phyloP scores from a whole-genome alignment of 2,113 vertebrate genomes.

The Ursus arctos region DNA sequence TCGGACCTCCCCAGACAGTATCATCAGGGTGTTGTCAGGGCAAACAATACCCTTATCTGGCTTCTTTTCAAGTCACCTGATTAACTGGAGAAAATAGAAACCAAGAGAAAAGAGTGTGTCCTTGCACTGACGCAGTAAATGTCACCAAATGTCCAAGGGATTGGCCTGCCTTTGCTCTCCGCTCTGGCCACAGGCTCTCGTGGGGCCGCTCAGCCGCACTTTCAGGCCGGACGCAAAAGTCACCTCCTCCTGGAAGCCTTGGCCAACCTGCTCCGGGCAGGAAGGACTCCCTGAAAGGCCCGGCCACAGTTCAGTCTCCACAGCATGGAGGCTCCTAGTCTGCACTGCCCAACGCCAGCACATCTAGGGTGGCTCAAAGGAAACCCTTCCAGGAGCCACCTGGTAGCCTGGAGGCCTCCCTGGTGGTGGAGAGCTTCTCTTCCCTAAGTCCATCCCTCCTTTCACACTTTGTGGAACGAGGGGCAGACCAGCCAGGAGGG shows the following conservation, averaged over 20 bases:
- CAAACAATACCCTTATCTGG: constrained; percentile 96
- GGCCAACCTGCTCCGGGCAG: neutral
- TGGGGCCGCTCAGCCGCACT: neutral
- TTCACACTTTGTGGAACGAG: neutral
- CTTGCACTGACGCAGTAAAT: constrained; percentile 92
- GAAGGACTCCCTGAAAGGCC: neutral
- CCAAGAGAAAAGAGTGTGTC: constrained; percentile 93
- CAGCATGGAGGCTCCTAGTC: neutral
- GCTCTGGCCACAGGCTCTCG: constrained; percentile 68
- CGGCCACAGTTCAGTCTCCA: neutral
- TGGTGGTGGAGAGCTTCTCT: neutral
- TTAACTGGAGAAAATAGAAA: constrained; percentile 93
- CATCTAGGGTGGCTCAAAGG: neutral
- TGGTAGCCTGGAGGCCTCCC: neutral
- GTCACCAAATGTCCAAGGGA: constrained; percentile 93
- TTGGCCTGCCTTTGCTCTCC: constrained; percentile 79
- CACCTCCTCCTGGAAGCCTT: neutral
- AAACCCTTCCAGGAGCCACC: neutral
- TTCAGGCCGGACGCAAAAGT: constrained; percentile 29
- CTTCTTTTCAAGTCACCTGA: constrained; percentile 95
- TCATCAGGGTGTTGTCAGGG: constrained; percentile 93
- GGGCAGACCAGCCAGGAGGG: accelerated
- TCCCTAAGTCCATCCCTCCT: neutral
- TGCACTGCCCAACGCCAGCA: too few species aligned
- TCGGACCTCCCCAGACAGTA: constrained; percentile 91